Base-by-base conservation (phyloP, 2,888 invertebrate genomes). In the Oeneis ivallda region DNA sequence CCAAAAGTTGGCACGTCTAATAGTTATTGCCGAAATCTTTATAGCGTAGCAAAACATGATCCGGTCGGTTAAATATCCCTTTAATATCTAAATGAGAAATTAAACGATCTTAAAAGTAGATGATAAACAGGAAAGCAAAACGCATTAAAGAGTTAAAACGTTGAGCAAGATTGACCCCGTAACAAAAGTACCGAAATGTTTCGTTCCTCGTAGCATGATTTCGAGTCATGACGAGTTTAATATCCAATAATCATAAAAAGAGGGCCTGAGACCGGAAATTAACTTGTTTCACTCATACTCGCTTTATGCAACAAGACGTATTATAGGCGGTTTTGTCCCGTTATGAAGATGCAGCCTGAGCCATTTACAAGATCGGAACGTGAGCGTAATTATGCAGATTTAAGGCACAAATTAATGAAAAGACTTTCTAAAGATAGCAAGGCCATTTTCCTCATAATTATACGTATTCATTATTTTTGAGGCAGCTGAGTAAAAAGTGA, bases 311-410 rank as follows among this genome's bases (percentile, higher is more conserved):
- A 81, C 79, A 75, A 79, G 79, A 76, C 75, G 74, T 79, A 81
- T 81, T 85, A 82, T 80, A 83, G 79, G 83, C 80, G 76, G 78
- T 83, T 83, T 83, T 75, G 79, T 85, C 83, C 88, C 85, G 89
- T 87, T 87, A 87, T 65, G 64, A 71, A 78, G 78, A 79, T 77
- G 76, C 79, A 81, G 77, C 83, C 84, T 80, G 79, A 78, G 69
- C 65, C 68, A 72, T 70, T 72, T 75, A 71, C 69, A 65, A 70
- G 80, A 80, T 76, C 74, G 76, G 66, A 76, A 77, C 77, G 72
- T 76, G 75, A 76, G 77, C 79, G 81, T 79, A 78, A 65, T 26
- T 66, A 66, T 73, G 73, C 74, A 75, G 75, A 75, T 72, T 74
- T 79, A 59, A 64, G 54, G 57, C 65, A 15, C 37, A 37, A 54